phyloP scores from a whole-genome alignment of 2,113 vertebrate species.

The Cyprinodon tularosa region DNA sequence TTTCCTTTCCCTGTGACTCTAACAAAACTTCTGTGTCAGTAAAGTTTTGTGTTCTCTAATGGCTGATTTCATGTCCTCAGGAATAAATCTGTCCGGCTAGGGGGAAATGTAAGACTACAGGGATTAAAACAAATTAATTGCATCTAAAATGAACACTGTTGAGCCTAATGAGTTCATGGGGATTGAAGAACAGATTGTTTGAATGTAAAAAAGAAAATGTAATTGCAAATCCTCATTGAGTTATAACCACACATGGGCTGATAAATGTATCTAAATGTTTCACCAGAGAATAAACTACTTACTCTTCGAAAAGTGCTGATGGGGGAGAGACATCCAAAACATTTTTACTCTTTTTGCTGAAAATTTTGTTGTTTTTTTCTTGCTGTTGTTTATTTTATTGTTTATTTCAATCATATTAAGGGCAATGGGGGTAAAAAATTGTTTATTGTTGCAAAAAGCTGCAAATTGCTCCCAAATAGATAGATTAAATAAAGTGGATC shows the following conservation, averaged over 20 bases:
- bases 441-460: too few relatives aligned
- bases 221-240: not conserved
- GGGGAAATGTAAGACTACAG: not conserved
- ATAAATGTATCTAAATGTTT: not conserved
- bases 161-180: constrained; percentile 8
- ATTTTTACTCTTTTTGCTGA: too few relatives aligned
- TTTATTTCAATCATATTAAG: too few relatives aligned
- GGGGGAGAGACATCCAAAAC: not conserved
- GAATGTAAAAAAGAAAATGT: not conserved
- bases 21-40: not conserved
- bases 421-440: too few relatives aligned
- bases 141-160: constrained; percentile 7
- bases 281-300: constrained; percentile 1
- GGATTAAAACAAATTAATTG: not conserved
- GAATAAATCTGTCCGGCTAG: not conserved
- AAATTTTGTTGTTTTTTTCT: too few relatives aligned
- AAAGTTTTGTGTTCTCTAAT: not conserved
- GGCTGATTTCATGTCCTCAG: not conserved
- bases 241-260: not conserved
- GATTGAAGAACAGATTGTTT: not conserved
- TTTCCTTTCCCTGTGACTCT: too few relatives aligned
- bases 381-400: too few relatives aligned
- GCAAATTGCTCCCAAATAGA: too few relatives aligned
- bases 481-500: too few relatives aligned
- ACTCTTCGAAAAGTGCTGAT: not conserved